A percentile compares a stretch with the other conserved stretches of the same genome.
phyloP scores from a whole-genome alignment of 2,797 vertebrate species.

The Trachops cirrhosus region DNA sequence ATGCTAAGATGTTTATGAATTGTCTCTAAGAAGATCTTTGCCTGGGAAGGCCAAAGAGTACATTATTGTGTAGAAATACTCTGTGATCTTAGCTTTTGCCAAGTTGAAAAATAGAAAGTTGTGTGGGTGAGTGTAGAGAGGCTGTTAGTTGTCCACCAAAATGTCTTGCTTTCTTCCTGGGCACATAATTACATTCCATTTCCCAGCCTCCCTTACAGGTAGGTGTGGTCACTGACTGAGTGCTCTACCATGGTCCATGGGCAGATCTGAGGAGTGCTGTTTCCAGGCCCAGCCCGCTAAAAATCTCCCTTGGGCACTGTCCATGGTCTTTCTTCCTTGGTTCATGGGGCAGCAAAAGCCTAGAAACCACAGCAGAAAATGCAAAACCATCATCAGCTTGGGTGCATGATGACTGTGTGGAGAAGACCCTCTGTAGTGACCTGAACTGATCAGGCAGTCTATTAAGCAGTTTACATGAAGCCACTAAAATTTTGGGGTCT shows the following conservation, averaged over 20 bases:
- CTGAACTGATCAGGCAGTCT: neutral
- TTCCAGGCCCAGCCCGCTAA: neutral
- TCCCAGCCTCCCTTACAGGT: neutral
- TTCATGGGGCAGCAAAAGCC: neutral
- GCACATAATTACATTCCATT: neutral
- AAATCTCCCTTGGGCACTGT: neutral
- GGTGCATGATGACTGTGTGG: neutral
- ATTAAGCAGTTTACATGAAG: neutral
- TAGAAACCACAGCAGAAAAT: neutral
- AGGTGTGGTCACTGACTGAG: neutral
- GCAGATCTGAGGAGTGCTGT: neutral
- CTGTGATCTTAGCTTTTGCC: constrained; percentile 43
- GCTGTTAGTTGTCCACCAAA: constrained; percentile 45
- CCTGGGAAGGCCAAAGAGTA: constrained; percentile 25
- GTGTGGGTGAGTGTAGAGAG: constrained; percentile 55
- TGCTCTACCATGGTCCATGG: neutral
- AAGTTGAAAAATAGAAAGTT: constrained; percentile 66
- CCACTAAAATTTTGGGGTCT: neutral
- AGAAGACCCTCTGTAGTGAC: neutral
- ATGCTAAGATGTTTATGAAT: neutral
- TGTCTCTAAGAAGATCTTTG: neutral
- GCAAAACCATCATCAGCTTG: neutral
- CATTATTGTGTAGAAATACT: constrained; percentile 44
- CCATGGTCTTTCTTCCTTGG: neutral
- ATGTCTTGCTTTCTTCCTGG: constrained; percentile 53